Evolutionary conservation across 2,888 invertebrate species (phyloP), one percentile per base, ranked within the genome.

Genomic region (Poecilus cupreus): DNA sequence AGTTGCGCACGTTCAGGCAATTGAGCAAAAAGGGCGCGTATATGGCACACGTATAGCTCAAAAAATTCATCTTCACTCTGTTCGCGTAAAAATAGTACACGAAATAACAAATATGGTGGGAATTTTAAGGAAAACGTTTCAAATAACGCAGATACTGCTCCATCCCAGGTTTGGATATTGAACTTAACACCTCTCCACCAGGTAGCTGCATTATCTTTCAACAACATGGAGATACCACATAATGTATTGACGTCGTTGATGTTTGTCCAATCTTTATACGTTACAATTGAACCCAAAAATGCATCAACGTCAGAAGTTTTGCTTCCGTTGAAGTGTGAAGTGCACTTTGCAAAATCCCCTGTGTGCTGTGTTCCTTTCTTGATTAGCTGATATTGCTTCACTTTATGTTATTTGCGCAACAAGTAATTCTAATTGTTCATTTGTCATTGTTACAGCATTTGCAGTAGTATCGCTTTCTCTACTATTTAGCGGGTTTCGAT

Each of bases 251-350:
- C 18, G 32, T 51, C 76, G n/a, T 37, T 76, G 8, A 76, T 32
- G n/a, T 32, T 18, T 76, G 54, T 32, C 16, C 76, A 76, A 18
- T 76, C 76, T 54, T 76, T 51, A n/a, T 16, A 76, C 10, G 76
- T 54, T 3, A 13, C 0, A 10, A 76, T 57, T 20, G 26, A 26
- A 54, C 54, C 32, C 22, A 76, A 2, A 37, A 76, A 76, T 37
- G 76, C 76, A 37, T 57, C 57, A 18, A 54, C 26, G 20, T 54
- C 76, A 11, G 54, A 54, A 13, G 18, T 18, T 32, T 57, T 32
- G 18, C 37, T 32, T 76, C 37, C 20, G 18, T 76, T 24, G 11
- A 54, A 76, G 24, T 37, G 76, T 20, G 57, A 22, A 75, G 54
- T 70, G 16, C 43, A 70, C 16, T 70, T 39, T 10, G 37, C 13